phyloP scores from a whole-genome alignment of 2,888 invertebrate genomes.

The Prenolepis imparis region DNA sequence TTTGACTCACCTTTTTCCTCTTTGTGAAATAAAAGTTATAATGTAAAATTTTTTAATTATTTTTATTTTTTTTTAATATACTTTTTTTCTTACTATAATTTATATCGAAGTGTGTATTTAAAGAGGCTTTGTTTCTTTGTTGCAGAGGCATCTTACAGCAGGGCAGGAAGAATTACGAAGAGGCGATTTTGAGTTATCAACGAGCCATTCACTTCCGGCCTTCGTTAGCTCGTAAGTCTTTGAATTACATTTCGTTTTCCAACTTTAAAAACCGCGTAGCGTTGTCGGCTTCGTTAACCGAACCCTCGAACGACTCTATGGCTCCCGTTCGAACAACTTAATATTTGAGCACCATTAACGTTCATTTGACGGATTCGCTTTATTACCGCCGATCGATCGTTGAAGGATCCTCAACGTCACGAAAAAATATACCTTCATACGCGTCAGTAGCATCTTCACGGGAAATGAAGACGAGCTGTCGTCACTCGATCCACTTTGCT shows the following conservation, averaged over 20 bases:
- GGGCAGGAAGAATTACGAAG: slow-evolving; percentile 94
- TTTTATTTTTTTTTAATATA: neutral
- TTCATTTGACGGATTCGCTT: slow-evolving; percentile 23
- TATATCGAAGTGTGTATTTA: neutral
- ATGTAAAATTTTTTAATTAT: neutral
- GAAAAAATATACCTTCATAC: slow-evolving; percentile 25
- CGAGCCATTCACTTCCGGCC: slow-evolving; percentile 97
- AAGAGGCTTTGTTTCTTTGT: slow-evolving; percentile 50
- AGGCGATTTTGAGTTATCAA: slow-evolving; percentile 96
- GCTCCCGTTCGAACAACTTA: slow-evolving; percentile 17
- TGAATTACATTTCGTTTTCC: slow-evolving; percentile 54
- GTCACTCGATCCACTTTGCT: neutral
- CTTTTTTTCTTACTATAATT: neutral
- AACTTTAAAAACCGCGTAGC: slow-evolving; percentile 1
- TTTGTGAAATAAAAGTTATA: neutral
- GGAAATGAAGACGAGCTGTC: neutral
- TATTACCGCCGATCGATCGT: slow-evolving; percentile 16
- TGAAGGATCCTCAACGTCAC: slow-evolving; percentile 5
- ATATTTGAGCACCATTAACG: slow-evolving; percentile 41
- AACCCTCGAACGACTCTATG: neutral
- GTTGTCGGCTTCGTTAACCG: slow-evolving; percentile 21
- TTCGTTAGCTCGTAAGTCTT: slow-evolving; percentile 95
- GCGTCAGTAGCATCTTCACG: neutral
- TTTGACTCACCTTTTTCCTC: neutral
- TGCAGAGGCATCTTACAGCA: slow-evolving; percentile 97